Conservation (phyloP, 2,797 vertebrate genomes). For the Tiaroga cobitis region DNA sequence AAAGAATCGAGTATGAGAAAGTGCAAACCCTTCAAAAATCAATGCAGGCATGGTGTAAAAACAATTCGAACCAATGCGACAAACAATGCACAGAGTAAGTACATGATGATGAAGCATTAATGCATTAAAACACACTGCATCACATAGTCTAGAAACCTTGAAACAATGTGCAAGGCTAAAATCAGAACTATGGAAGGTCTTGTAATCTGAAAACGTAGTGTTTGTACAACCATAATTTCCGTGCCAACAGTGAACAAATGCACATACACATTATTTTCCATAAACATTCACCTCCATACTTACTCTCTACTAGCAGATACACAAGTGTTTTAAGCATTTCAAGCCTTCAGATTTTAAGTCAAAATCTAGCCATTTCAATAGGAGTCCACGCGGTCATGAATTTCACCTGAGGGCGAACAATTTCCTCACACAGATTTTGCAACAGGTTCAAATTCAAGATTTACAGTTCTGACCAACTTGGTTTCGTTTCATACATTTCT, state of each 20-base stretch:
- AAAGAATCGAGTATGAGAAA: slow-evolving; percentile 65
- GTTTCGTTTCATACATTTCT: neutral
- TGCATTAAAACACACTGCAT: neutral
- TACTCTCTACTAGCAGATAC: neutral
- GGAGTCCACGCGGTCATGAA: neutral
- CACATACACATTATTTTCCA: slow-evolving; percentile 32
- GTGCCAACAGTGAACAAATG: slow-evolving; percentile 32
- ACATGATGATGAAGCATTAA: neutral
- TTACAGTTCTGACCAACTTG: neutral
- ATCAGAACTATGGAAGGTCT: slow-evolving; percentile 3
- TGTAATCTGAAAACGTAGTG: neutral
- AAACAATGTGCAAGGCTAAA: neutral
- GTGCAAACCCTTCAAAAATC: slow-evolving; percentile 69
- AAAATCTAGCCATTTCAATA: neutral
- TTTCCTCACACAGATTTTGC: neutral
- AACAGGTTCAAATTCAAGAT: neutral
- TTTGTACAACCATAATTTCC: slow-evolving; percentile 32
- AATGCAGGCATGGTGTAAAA: slow-evolving; percentile 1
- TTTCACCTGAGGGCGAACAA: neutral
- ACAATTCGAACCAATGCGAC: neutral
- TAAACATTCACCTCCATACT: neutral
- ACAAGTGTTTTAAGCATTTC: slow-evolving; percentile 8
- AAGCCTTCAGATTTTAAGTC: neutral
- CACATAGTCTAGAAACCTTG: neutral
- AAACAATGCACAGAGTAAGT: neutral